phyloP scores from a whole-genome alignment of 2,113 vertebrate species.

The Triplophysa tibetana region DNA sequence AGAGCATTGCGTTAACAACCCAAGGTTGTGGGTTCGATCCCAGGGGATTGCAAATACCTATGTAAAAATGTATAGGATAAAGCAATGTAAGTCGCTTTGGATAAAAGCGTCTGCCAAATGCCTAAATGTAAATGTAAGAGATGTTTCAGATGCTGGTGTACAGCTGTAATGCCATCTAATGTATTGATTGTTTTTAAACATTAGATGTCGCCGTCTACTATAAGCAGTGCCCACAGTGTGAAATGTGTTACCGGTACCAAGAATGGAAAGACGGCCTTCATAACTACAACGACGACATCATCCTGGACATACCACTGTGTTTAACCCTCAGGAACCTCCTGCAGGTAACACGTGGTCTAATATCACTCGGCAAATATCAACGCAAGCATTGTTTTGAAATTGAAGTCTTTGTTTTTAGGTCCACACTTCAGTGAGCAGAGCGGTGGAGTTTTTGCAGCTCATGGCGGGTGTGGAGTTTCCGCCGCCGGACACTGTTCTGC shows the following conservation, averaged over 20 bases:
- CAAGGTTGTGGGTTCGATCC: too few relatives aligned
- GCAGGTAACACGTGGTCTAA: background rate
- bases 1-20: too few relatives aligned
- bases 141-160: background rate
- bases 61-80: too few relatives aligned
- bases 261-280: conserved; percentile 36
- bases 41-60: too few relatives aligned
- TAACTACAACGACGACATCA: conserved; percentile 34
- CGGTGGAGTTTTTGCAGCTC: background rate
- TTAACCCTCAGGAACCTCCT: conserved; percentile 4
- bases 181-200: background rate
- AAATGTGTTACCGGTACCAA: conserved; percentile 35
- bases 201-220: conserved; percentile 8
- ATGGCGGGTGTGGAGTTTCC: conserved; percentile 22
- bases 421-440: conserved; percentile 27
- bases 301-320: conserved; percentile 23
- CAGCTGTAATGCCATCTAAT: background rate
- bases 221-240: conserved; percentile 30
- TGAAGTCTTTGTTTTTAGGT: background rate
- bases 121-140: too few relatives aligned
- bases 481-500: background rate
- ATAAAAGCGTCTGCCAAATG: too few relatives aligned
- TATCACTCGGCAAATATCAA: too few relatives aligned
- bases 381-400: too few relatives aligned
- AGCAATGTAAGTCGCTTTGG: too few relatives aligned